A percentile compares a stretch with the other conserved stretches of the same genome.
phyloP scores from a whole-genome alignment of 2,888 invertebrate genomes.

The Hedychridium roseum region DNA sequence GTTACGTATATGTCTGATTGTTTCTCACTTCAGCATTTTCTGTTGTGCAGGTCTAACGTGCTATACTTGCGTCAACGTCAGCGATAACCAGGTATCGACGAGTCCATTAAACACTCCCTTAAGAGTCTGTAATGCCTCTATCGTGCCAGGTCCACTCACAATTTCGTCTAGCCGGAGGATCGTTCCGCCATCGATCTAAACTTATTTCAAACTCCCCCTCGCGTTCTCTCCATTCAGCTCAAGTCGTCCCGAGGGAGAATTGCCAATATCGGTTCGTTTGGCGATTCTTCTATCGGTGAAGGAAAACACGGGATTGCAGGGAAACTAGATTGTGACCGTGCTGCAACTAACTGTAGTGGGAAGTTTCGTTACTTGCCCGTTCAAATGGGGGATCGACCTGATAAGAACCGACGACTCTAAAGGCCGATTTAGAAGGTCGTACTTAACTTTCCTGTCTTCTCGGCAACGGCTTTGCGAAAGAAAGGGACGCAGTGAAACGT shows the following conservation, averaged over 20 bases:
- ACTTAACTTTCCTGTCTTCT: too few relatives aligned
- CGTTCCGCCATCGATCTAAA: conserved; percentile 31
- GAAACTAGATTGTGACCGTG: conserved; percentile 17
- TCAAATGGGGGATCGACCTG: too few relatives aligned
- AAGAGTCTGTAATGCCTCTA: conserved; percentile 44
- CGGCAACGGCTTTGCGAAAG: too few relatives aligned
- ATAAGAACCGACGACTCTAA: too few relatives aligned
- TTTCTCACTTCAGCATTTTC: conserved; percentile 19
- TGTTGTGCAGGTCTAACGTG: conserved; percentile 65
- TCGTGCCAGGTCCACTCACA: conserved; percentile 38
- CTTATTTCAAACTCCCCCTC: conserved; percentile 29
- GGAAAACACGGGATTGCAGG: conserved; percentile 14
- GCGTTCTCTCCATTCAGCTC: conserved; percentile 7
- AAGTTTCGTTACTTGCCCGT: too few relatives aligned
- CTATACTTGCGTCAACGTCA: conserved; percentile 73
- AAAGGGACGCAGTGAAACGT: too few relatives aligned
- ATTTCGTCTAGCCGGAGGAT: conserved; percentile 27
- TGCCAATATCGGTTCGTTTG: conserved; percentile 24
- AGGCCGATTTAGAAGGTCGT: too few relatives aligned
- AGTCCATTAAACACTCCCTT: conserved; percentile 45
- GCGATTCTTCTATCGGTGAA: conserved; percentile 15
- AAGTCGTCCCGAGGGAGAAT: conserved; percentile 16
- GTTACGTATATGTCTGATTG: neutral
- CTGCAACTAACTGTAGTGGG: too few relatives aligned
- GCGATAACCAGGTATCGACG: conserved; percentile 67